A percentile compares a stretch with the other conserved stretches of the same genome.
Conservation (phyloP, 2,113 vertebrate genomes). For the Motacilla tschutschensis region DNA sequence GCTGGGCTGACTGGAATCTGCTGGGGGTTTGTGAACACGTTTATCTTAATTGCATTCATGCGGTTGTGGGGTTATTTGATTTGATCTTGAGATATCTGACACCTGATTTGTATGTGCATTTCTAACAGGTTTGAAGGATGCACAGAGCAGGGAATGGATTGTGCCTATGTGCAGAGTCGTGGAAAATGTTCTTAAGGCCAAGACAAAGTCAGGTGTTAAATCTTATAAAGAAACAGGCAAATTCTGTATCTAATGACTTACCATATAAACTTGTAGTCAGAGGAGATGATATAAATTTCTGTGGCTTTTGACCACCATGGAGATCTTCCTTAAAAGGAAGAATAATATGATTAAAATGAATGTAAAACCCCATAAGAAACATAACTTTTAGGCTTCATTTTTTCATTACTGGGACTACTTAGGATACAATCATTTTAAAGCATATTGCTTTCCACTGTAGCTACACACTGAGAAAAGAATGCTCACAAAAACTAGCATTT, state of each 20-base stretch:
- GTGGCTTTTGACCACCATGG: neutral
- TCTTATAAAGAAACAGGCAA: neutral
- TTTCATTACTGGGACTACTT: neutral
- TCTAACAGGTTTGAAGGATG: neutral
- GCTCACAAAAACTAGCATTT: neutral
- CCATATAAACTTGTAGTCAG: neutral
- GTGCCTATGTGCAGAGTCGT: neutral
- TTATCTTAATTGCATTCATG: conserved; percentile 3
- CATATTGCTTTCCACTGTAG: neutral
- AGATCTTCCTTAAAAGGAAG: neutral
- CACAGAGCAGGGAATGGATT: neutral
- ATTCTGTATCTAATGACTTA: neutral
- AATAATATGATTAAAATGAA: conserved; percentile 11
- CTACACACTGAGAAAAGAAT: neutral
- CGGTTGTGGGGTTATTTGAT: neutral
- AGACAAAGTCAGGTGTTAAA: neutral
- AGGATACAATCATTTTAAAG: neutral
- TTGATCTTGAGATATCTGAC: neutral
- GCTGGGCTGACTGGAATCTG: neutral
- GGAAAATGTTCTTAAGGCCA: neutral
- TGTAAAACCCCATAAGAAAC: neutral
- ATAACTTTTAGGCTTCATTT: conserved; percentile 6
- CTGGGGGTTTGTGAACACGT: neutral
- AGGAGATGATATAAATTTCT: neutral
- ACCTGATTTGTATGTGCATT: neutral